These are phyloP conservation scores for Isurus oxyrinchus DNA, from an alignment of 2,113 vertebrate genomes.

Conservation along the genomic window DNA sequence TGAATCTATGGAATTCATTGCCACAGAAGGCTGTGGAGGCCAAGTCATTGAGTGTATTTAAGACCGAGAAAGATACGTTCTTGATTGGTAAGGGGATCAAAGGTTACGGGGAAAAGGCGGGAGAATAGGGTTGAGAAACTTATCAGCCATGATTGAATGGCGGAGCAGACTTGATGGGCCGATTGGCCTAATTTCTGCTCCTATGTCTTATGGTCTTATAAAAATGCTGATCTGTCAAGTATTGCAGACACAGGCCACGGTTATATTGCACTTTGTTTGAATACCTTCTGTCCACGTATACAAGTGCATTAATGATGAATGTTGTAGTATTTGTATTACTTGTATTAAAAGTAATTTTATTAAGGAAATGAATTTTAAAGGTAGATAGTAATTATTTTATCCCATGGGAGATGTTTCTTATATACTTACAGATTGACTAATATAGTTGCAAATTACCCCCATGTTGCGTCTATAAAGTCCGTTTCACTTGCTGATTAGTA, in stretches of 20 bases:
- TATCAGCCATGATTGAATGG: too few species aligned
- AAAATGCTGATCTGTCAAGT: neutral
- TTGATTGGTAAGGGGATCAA: too few species aligned
- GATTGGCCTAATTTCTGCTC: too few species aligned
- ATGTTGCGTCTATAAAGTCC: neutral
- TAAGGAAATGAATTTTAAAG: slow-evolving; percentile 25
- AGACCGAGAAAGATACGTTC: too few species aligned
- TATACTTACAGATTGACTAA: neutral
- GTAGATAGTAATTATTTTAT: slow-evolving; percentile 17
- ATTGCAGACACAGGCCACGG: neutral
- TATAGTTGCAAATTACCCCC: neutral
- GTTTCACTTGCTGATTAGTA: too few species aligned
- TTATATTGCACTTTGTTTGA: slow-evolving; percentile 37
- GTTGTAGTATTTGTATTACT: slow-evolving; percentile 24
- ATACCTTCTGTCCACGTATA: slow-evolving; percentile 9
- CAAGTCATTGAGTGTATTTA: too few species aligned
- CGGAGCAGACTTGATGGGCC: too few species aligned
- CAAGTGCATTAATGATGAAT: slow-evolving; percentile 32
- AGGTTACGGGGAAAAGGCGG: too few species aligned
- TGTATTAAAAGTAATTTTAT: slow-evolving; percentile 33
- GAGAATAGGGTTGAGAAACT: too few species aligned
- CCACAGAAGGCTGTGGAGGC: too few species aligned
- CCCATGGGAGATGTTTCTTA: slow-evolving; percentile 34
- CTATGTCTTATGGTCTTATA: too few species aligned
- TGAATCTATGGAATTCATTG: too few species aligned